These are phyloP conservation scores for Colaptes auratus DNA, from an alignment of 2,113 vertebrate genomes.

Conservation along the genomic window DNA sequence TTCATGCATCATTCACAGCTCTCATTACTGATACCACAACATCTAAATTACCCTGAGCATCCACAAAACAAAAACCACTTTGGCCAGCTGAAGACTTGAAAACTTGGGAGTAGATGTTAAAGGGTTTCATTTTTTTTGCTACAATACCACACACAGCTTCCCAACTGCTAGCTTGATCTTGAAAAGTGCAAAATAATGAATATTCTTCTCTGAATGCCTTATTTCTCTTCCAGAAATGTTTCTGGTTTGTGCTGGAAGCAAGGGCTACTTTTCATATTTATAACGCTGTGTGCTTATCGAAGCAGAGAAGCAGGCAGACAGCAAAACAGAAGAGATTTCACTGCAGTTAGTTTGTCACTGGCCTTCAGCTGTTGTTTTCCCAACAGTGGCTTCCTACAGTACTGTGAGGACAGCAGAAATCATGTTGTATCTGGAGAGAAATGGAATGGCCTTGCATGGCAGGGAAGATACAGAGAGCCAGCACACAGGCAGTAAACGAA, in stretches of 20 bases:
- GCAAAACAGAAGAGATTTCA: not conserved
- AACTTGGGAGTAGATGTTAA: not conserved
- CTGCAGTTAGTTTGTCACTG: not conserved
- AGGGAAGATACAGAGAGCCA: not conserved
- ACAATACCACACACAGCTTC: not conserved
- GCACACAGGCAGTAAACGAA: not conserved
- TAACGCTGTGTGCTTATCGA: not conserved
- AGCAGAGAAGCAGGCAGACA: not conserved
- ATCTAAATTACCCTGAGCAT: constrained; percentile 15
- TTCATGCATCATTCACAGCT: constrained; percentile 60
- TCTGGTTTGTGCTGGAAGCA: not conserved
- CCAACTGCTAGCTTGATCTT: not conserved
- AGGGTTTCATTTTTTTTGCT: not conserved
- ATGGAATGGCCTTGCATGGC: not conserved
- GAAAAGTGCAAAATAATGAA: not conserved
- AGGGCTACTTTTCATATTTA: not conserved
- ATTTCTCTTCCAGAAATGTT: not conserved
- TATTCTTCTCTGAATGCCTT: not conserved
- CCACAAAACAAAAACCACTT: constrained; percentile 1
- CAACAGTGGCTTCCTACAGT: not conserved
- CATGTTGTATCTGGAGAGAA: not conserved
- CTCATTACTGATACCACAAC: constrained; percentile 9
- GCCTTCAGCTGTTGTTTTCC: not conserved
- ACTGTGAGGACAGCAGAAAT: not conserved
- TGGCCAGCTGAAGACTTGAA: not conserved